Percentiles rank a stretch among this genome's conserved stretches.
Conservation (phyloP, 2,113 vertebrate genomes). For the Ia io region DNA sequence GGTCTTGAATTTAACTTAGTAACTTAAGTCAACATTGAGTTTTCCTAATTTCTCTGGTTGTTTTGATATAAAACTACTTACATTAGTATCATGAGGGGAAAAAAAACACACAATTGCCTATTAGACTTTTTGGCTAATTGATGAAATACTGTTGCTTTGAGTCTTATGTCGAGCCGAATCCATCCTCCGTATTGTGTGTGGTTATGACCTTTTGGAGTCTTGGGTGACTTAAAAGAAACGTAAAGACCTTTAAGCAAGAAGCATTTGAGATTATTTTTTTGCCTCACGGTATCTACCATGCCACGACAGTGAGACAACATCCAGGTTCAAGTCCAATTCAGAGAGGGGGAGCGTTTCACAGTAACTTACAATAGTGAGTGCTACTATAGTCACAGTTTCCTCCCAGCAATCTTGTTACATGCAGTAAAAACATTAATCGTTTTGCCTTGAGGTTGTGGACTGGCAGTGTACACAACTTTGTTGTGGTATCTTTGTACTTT, state of each 20-base stretch:
- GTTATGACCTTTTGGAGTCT: not conserved
- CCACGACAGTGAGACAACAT: not conserved
- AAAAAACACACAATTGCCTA: not conserved
- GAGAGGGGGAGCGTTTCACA: not conserved
- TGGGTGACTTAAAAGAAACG: not conserved
- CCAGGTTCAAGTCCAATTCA: not conserved
- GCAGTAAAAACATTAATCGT: not conserved
- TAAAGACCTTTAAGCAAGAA: not conserved
- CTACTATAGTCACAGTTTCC: not conserved
- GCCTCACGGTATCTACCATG: not conserved
- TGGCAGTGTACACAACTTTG: not conserved
- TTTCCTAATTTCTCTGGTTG: constrained; percentile 18
- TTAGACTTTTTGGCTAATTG: not conserved
- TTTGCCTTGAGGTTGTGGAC: not conserved
- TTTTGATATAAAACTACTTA: constrained; percentile 16
- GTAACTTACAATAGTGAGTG: not conserved
- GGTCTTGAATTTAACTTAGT: constrained; percentile 36
- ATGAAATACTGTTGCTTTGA: not conserved
- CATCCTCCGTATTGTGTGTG: not conserved
- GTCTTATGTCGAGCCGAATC: not conserved
- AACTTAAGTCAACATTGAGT: not conserved
- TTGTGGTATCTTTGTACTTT: not conserved
- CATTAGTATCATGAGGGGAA: not conserved
- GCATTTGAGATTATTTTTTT: not conserved
- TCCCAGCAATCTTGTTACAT: not conserved